Percentiles rank a stretch among this genome's conserved stretches.
Conservation (phyloP, 2,113 vertebrate genomes). For the Equus quagga region DNA sequence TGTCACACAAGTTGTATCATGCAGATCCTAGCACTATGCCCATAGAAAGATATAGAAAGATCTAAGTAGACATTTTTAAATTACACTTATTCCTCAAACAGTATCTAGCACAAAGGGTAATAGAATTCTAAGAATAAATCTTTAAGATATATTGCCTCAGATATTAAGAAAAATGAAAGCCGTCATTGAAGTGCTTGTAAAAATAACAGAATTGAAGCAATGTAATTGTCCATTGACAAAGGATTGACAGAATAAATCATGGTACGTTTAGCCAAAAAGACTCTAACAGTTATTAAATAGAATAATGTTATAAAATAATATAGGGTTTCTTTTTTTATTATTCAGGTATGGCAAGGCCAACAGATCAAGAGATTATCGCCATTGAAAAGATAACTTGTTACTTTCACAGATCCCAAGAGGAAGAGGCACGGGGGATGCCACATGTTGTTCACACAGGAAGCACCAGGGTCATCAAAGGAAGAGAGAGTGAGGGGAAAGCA, state of each 20-base stretch:
- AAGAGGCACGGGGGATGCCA: fast-evolving
- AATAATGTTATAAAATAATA: neutral
- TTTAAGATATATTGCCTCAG: neutral
- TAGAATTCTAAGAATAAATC: neutral
- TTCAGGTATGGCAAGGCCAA: neutral
- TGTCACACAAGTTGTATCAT: neutral
- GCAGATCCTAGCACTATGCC: neutral
- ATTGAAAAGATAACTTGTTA: neutral
- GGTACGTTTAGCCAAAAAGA: neutral
- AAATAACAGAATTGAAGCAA: constrained; percentile 32
- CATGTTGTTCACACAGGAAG: fast-evolving
- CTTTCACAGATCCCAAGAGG: neutral
- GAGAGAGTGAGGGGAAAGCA: neutral
- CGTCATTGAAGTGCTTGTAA: neutral
- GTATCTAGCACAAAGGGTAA: neutral
- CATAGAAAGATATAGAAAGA: neutral
- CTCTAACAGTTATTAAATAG: neutral
- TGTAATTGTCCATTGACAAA: constrained; percentile 4
- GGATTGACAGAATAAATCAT: constrained; percentile 6
- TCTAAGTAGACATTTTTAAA: constrained; percentile 16
- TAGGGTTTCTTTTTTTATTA: neutral
- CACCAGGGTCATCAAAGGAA: neutral
- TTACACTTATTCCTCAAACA: neutral
- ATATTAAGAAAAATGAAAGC: constrained; percentile 18
- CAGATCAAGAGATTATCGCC: neutral